Evolutionary conservation across 2,888 invertebrate species (phyloP), one percentile per base, ranked within the genome.

Genomic region (Apantesis nais): DNA sequence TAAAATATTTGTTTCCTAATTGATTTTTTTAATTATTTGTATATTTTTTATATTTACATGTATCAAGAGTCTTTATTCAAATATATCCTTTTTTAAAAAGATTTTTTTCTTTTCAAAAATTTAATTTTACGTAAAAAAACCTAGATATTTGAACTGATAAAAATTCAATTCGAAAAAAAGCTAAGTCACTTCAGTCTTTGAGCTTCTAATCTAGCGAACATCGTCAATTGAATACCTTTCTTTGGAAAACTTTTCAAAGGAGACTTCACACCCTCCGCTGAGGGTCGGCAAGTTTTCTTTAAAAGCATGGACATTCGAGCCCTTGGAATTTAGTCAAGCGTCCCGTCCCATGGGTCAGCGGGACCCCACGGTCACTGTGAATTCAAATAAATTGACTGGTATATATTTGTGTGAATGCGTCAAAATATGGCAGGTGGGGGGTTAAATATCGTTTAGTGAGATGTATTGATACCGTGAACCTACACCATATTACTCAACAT

Each of bases 281-380:
- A 88, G 90, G 92, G 92, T 90, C 86, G 89, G 84, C 86, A 87
- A 89, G 91, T 87, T 92, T 90, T 91, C 91, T 92, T 93, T 92
- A 92, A 92, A 93, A 91, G 90, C 86, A 86, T 86, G 89, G 90
- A 90, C 88, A 91, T 89, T 89, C 86, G 89, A 91, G 87, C 92
- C 92, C 89, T 86, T 87, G 89, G 88, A 92, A 88, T 91, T 91
- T 90, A 94, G 93, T 94, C 93, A 92, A 91, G 88, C 94, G 90
- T 90, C 82, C 77, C 67, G 77, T 92, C 94, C 93, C 93, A 67
- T 66, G 93, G 89, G 93, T 77, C 86, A 82, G 61, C 70, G 79
- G 81, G 80, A 81, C 86, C 90, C 86, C 84, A 90, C 90, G 92
- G 93, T 91, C 92, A 92, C 89, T 91, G 83, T 80, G 74, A 81